Percentiles rank a stretch among this genome's conserved stretches.
phyloP scores from a whole-genome alignment of 2,888 invertebrate genomes.

The Fissipunctia ypsillon region DNA sequence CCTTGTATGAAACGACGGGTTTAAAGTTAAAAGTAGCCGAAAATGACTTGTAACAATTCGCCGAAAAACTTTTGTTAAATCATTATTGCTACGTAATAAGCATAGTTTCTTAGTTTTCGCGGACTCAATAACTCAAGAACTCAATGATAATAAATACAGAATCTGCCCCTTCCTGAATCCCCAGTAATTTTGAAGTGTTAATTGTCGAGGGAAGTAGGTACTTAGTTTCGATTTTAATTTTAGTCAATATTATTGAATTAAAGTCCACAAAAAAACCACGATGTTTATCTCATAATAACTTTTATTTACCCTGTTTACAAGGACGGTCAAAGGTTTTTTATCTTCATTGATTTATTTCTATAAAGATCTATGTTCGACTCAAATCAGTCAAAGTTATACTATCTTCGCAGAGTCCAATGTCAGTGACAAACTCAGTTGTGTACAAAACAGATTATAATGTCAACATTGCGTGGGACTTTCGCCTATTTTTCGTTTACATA shows the following conservation, averaged over 20 bases:
- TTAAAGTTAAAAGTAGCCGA: not conserved
- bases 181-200: not conserved
- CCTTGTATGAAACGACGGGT: conserved; percentile 1
- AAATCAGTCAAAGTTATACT: conserved; percentile 2
- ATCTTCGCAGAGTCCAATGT: conserved; percentile 26
- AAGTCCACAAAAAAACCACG: not conserved
- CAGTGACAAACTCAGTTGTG: conserved; percentile 34
- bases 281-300: not conserved
- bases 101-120: too few relatives aligned
- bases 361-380: not conserved
- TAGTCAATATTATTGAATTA: not conserved
- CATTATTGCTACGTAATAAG: too few relatives aligned
- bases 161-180: not conserved
- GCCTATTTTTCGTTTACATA: conserved; percentile 16
- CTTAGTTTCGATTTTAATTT: not conserved
- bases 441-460: conserved; percentile 30
- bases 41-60: not conserved
- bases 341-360: not conserved
- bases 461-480: conserved; percentile 36
- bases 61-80: not conserved
- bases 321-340: not conserved
- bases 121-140: too few relatives aligned
- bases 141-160: not conserved
- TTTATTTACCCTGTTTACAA: not conserved
- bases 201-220: not conserved